phyloP scores from a whole-genome alignment of 1,140 invertebrate genomes.

The Drosophila yakuba region DNA sequence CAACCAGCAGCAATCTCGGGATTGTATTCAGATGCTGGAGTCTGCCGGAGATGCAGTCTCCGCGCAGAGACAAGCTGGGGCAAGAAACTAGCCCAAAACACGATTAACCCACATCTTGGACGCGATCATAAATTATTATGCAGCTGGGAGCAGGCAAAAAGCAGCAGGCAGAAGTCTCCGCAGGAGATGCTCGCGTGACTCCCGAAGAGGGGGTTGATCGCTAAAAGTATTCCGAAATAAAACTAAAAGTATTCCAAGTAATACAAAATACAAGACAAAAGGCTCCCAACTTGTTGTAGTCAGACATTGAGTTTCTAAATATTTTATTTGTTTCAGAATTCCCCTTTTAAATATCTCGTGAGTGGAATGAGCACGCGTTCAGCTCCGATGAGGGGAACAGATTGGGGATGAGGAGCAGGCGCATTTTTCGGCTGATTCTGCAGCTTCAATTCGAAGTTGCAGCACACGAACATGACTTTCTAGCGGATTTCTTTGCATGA shows the following conservation, averaged over 20 bases:
- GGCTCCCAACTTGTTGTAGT: too few relatives aligned
- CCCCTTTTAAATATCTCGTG: neutral
- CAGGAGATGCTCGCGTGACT: constrained; percentile 29
- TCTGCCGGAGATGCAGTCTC: neutral
- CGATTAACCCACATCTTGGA: constrained; percentile 85
- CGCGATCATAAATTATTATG: constrained; percentile 85
- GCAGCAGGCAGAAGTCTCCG: constrained; percentile 19
- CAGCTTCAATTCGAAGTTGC: constrained; percentile 45
- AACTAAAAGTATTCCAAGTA: too few relatives aligned
- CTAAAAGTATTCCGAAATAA: neutral
- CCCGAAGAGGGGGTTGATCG: neutral
- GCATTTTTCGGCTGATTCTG: constrained; percentile 53
- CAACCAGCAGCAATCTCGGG: constrained; percentile 30
- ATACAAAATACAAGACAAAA: too few relatives aligned
- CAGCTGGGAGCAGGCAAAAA: constrained; percentile 59
- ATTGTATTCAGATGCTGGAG: constrained; percentile 4
- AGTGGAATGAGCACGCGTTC: constrained; percentile 25
- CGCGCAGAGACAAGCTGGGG: constrained; percentile 19
- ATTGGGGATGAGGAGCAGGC: constrained; percentile 50
- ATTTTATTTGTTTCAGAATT: neutral
- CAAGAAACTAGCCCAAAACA: constrained; percentile 81
- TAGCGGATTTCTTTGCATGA: constrained; percentile 80
- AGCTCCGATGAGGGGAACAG: constrained; percentile 24
- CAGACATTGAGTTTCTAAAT: too few relatives aligned
- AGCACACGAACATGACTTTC: constrained; percentile 80